phyloP scores from a whole-genome alignment of 2,797 vertebrate genomes.

The Mastacembelus armatus region DNA sequence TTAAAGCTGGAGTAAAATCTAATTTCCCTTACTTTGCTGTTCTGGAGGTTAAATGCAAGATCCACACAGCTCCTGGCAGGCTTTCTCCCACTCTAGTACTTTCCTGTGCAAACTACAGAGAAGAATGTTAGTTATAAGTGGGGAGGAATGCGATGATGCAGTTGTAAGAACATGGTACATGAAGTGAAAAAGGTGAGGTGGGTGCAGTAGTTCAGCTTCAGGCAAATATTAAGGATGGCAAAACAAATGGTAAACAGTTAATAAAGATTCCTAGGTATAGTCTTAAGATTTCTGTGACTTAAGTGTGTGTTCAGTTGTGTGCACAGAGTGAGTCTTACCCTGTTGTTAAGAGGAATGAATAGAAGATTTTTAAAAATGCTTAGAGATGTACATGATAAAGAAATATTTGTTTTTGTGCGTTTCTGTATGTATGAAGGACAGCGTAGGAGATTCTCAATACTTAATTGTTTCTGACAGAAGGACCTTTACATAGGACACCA shows the following conservation, averaged over 20 bases:
- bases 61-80: constrained; percentile 60
- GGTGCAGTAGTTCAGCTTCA: constrained; percentile 39
- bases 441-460: background rate
- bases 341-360: constrained; percentile 8
- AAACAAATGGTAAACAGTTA: constrained; percentile 47
- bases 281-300: constrained; percentile 29
- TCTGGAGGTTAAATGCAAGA: constrained; percentile 79
- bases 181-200: constrained; percentile 34
- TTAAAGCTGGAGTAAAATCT: constrained; percentile 73
- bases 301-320: constrained; percentile 27
- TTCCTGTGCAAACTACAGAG: constrained; percentile 59
- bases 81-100: constrained; percentile 60
- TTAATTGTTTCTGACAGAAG: constrained; percentile 36
- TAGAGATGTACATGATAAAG: background rate
- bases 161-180: constrained; percentile 56
- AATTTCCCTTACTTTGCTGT: constrained; percentile 76
- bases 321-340: background rate
- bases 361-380: too few relatives aligned
- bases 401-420: background rate
- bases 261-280: constrained; percentile 23
- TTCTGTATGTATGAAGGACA: background rate
- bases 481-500: constrained; percentile 21
- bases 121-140: constrained; percentile 58
- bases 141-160: constrained; percentile 61
- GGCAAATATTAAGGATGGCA: constrained; percentile 58